phyloP scores from a whole-genome alignment of 2,797 vertebrate genomes.

The Rhadinocentrus ornatus region DNA sequence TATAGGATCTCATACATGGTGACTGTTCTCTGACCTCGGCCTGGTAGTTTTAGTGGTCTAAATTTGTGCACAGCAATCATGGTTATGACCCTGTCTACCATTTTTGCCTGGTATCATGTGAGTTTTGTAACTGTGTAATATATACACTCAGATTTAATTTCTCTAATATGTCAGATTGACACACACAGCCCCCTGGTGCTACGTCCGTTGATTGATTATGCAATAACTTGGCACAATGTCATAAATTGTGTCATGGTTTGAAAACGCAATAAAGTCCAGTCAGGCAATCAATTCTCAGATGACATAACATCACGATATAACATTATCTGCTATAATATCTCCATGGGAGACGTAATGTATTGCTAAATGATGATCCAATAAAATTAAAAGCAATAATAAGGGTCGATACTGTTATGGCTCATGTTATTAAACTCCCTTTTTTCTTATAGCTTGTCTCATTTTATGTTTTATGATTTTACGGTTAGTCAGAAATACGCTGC shows the following conservation, averaged over 20 bases:
- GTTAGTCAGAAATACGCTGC: constrained; percentile 2
- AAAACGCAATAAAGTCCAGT: constrained; percentile 62
- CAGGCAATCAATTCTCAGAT: constrained; percentile 53
- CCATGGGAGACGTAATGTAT: constrained; percentile 24
- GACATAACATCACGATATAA: constrained; percentile 46
- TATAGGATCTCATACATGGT: not conserved
- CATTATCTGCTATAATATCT: constrained; percentile 47
- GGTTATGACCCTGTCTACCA: not conserved
- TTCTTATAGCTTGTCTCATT: constrained; percentile 24
- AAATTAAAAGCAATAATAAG: constrained; percentile 32
- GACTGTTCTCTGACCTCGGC: not conserved
- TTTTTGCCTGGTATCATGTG: not conserved
- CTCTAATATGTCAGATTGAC: constrained; percentile 15
- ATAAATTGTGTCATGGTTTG: constrained; percentile 51
- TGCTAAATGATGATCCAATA: constrained; percentile 53
- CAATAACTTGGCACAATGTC: constrained; percentile 53
- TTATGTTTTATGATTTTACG: not conserved
- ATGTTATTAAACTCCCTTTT: constrained; percentile 28
- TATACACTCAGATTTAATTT: constrained; percentile 24
- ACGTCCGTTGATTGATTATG: constrained; percentile 55
- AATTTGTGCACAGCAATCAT: not conserved
- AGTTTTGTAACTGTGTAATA: constrained; percentile 13
- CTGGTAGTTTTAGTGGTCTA: not conserved
- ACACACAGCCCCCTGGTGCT: constrained; percentile 17
- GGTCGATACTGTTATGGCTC: constrained; percentile 16